Evolutionary conservation across 2,888 invertebrate species (phyloP), one percentile per base, ranked within the genome.

Genomic region (Tortrix viridana): DNA sequence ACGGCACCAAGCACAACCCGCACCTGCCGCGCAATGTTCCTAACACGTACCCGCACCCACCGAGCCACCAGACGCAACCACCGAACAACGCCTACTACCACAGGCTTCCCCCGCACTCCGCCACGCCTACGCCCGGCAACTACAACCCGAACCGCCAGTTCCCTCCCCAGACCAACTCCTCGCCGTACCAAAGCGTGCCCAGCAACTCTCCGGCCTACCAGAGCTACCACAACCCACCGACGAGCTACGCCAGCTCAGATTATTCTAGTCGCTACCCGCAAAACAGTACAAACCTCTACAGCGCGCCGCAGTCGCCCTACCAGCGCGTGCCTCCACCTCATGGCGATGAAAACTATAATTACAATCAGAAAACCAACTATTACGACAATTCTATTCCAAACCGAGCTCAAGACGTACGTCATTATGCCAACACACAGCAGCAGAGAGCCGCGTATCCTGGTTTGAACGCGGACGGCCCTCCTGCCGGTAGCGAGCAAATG

Each of bases 301-400:
- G 77, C 64, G 67, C 75, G 19, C 85, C 79, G 67, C 32, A 32
- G 32, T 88, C 93, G 55, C 93, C 94, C 7, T 94, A 94, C 78
- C 94, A 94, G 74, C 87, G 94, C 67, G 94, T 94, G 19, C 94
- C 94, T 9, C 88, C 93, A 69, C 93, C 94, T 3, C 94, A 94
- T 68, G 89, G 89, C 70, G 93, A 86, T 19, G 90, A 88, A 58
- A 84, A 79, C 71, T 87, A 81, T 77, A 92, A 77, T 67, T 88
- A 86, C 73, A n/a, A 41, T 41, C 90, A 88, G 71, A 90, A 91
- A 75, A 26, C 72, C 74, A 89, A 76, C 69, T 89, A 83, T 72
- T 89, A 87, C 66, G 90, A 91, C 60, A 73, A 73, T 48, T 60
- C 74, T 1, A 81, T 79, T 50, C 87, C 83, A 70, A 77, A 71